Evolutionary conservation across 2,113 vertebrate species (phyloP), one percentile per base, ranked within the genome.

Genomic region (Ibidorhyncha struthersii): DNA sequence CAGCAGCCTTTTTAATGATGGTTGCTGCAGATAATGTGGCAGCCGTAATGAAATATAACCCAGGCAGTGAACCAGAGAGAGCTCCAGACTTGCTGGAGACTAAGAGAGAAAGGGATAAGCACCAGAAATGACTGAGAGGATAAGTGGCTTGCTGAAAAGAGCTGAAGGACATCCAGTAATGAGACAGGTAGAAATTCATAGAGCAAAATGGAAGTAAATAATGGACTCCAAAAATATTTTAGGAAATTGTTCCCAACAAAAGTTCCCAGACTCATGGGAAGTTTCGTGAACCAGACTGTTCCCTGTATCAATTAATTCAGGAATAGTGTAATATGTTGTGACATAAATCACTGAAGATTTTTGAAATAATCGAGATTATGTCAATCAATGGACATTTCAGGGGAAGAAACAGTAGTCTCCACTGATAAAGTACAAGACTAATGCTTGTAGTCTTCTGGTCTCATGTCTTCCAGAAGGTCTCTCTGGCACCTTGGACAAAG

Each of bases 61-160:
- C 66, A 67, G 62, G 62, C 66, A 82, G 47, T 80, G 96, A 97
- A 96, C 62, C 81, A 94, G 78, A 77, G 86, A 96, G 88, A 82
- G 73, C 30, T 89, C 66, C 80, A 96, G 90, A 93, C 92, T 92
- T 89, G 36, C 61, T 84, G 95, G 90, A 96, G 92, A 91, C 83
- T 73, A 5, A 74, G 71, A 80, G 53, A 83, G 50, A 83, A 83
- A 86, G 19, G 47, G 34, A 47, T 69, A 65, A 96, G 56, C 58
- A 91, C 43, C 59, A 93, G 53, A 86, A 85, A 70, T 73, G 55
- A 71, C 71, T 86, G 88, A 95, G 63, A 74, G 30, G 59, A 14
- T 94, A 90, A 88, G 36, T 38, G 40, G 34, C 8, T 6, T 69
- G 40, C 43, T 89, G 70, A 89, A 82, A 95, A 79, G 77, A 61